Base-by-base conservation (phyloP, 2,888 invertebrate species). In the Amiota minor region DNA sequence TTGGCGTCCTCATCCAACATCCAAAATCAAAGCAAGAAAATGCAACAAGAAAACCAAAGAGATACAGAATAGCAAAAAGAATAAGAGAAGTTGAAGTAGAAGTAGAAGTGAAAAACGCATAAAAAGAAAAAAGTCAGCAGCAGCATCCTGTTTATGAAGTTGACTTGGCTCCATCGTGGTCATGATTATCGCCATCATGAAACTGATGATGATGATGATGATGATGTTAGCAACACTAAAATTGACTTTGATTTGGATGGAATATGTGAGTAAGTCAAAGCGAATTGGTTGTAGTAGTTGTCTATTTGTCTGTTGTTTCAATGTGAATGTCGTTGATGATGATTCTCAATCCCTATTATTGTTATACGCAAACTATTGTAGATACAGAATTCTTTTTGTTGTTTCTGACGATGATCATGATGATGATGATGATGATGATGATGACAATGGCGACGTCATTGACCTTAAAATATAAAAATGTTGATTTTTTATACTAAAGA, bases 381-480 rank as follows among this genome's bases (percentile, higher is more conserved):
- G 2, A 35, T 62, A 4, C 35, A 6, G 35, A 35, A n/a, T 59
- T 59, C 35, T 14, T 61, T 20, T 61, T 61, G 16, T 23, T 62
- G 23, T n/a, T 45, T 45, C 14, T 62, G 35, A 35, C 45, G 62
- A 12, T 62, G 62, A 62, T 59, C 9, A 16, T 59, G 59, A 59
- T 59, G 20, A 2, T 18, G 59, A 20, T 16, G 59, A 20, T 11
- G 20, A 20, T 59, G 59, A 59, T 23, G 59, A 59, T 11, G n/a
- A 56, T 18, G 56, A 56, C 12, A n/a, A 56, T 20, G 16, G 8
- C 62, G 62, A 62, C 62, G 62, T 62, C 62, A 62, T 62, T 62
- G 62, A 62, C 62, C 62, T 62, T 62, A 62, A 62, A 62, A 62
- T 35, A 35, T 8, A 56, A 56, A 18, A 56, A 59, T 11, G 18